Base-by-base conservation (phyloP, 2,888 invertebrate genomes). In the Biston betularia region DNA sequence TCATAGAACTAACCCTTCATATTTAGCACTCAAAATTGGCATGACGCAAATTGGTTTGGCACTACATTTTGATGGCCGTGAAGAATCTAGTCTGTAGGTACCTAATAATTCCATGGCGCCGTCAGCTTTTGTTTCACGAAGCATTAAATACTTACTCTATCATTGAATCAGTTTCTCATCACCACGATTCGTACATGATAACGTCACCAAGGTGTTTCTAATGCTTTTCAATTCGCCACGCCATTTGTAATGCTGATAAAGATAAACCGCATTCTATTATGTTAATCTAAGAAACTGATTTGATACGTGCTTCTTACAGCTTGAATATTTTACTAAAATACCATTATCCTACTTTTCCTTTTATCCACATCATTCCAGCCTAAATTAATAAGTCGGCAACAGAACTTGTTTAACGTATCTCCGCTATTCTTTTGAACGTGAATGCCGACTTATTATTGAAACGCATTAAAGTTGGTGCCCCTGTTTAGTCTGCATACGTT, bases 401-500 rank as follows among this genome's bases (percentile, higher is more conserved):
- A 54, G 55, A 53, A 61, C 54, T 63, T 62, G 62, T 65, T 58
- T 61, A 63, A 52, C 55, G 50, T 46, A 62, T 65, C 52, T 52
- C 34, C 45, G 46, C 12, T 38, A 46, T 68, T 63, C 65, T 68
- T 62, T 71, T 74, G 66, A 67, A 63, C 54, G 38, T 65, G 40
- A 64, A 63, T 60, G 38, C 38, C 15, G 46, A 58, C 62, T 71
- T 69, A 70, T 70, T 70, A 74, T 69, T 75, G 64, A 69, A 86
- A 86, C 76, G 81, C 85, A 82, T 87, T 85, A 86, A 84, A 81
- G 80, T 76, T 75, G 80, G 79, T 80, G 76, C 81, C 78, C 80
- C 81, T 89, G 90, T 90, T 90, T 89, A 90, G 89, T 90, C 88
- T 90, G 81, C 84, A 52, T 49, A 50, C 56, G 50, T 55, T 71